Evolutionary conservation across 2,113 vertebrate species (phyloP).

Genomic region (Plecotus auritus): DNA sequence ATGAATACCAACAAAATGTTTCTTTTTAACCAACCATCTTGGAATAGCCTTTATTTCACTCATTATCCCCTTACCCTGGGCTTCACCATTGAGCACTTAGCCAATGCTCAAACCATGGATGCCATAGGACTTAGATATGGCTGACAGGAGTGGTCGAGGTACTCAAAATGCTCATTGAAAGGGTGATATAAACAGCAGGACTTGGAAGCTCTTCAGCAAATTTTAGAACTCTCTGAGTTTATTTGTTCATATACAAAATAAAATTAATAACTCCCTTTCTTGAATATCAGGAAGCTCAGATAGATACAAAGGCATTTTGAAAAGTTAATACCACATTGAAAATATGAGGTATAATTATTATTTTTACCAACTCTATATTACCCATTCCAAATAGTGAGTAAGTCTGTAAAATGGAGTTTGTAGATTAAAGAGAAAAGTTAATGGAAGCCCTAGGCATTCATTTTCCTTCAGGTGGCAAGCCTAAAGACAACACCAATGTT

Average conservation of each 20-base stretch:
- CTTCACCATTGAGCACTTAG: background rate
- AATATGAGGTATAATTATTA: conserved; percentile 11
- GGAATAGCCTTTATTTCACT: background rate
- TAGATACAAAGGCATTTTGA: conserved; percentile 35
- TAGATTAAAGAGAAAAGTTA: conserved; percentile 1
- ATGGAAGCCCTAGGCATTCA: background rate
- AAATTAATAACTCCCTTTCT: background rate
- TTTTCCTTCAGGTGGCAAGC: background rate
- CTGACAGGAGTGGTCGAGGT: background rate
- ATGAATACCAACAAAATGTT: background rate
- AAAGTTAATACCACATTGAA: background rate
- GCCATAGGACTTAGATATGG: background rate
- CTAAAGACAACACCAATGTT: background rate
- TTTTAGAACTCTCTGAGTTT: background rate
- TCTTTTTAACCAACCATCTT: background rate
- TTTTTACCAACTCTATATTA: background rate
- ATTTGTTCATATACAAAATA: background rate
- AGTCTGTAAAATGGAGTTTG: background rate
- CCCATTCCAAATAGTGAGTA: background rate
- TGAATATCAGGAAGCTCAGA: background rate
- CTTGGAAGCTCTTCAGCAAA: background rate
- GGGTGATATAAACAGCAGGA: background rate
- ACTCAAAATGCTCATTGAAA: background rate
- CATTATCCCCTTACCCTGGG: background rate
- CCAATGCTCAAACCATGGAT: background rate